These are phyloP conservation scores for Hydrotaea cyrtoneurina DNA, from an alignment of 2,888 invertebrate species.

Conservation along the genomic window DNA sequence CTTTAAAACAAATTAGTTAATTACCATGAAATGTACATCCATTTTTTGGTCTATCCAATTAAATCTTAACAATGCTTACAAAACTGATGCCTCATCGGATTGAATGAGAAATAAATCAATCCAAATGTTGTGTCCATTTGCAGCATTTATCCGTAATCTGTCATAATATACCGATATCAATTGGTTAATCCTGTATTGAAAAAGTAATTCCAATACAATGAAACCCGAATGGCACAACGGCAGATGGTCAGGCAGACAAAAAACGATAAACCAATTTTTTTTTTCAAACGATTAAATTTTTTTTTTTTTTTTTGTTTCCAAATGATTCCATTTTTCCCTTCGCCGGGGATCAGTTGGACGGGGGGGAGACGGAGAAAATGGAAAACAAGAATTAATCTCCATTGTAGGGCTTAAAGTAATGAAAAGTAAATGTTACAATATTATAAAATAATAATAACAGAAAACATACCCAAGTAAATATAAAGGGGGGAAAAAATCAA, in stretches of 20 bases:
- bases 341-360: not conserved
- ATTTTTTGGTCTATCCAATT: not conserved
- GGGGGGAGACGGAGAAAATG: not conserved
- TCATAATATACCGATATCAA: conserved; percentile 3
- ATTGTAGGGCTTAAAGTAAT: conserved; percentile 55
- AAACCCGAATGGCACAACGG: no score
- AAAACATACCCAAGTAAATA: not conserved
- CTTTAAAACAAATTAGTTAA: not conserved
- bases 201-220: not conserved
- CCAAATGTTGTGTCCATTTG: not conserved
- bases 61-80: not conserved
- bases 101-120: conserved; percentile 2
- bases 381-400: conserved; percentile 46
- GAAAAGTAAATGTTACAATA: conserved; percentile 59
- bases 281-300: not conserved
- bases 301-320: not conserved
- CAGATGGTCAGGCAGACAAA: not conserved
- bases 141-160: conserved; percentile 11
- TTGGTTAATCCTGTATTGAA: conserved; percentile 20
- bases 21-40: no score
- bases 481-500: not conserved
- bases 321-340: not conserved
- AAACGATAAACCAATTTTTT: conserved; percentile 2
- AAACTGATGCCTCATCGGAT: not conserved
- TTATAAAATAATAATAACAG: conserved; percentile 42